Base-by-base conservation (phyloP, 2,797 vertebrate species). In the Fistularia commersonii region DNA sequence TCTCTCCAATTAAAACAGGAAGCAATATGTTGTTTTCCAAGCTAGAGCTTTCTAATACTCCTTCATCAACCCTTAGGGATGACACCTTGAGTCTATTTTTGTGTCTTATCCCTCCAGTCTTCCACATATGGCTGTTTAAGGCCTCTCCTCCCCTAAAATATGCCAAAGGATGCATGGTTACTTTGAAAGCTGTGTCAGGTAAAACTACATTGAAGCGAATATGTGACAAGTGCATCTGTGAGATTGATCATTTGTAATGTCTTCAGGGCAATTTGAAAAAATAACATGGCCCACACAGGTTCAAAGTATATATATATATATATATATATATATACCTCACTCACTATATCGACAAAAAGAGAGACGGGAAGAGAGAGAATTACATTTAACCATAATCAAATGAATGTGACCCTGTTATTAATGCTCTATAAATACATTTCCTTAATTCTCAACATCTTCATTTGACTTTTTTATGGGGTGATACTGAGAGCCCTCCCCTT, bases 21-120 rank as follows among this genome's bases (percentile, higher is more conserved):
- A 79, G 76, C 88, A 90, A 89, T 88, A 89, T 89, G 87, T 87
- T 88, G 87, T 89, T 89, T 90, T 88, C 64, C 80, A 50, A 58
- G 68, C 51, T 41, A 61, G 70, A 74, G 60, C 62, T 80, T 72
- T 56, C 49, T 51, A 51, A 62, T 61, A 54, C 61, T 78, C 77
- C 79, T 82, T 66, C 74, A 65, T 73, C 69, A 76, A 70, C 79
- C 80, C 74, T 65, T 45, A 1, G 78, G 80, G 83, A 87, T 35
- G 66, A 76, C 72, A 80, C 80, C 81, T 86, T 72, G 69, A 74
- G 68, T 82, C 69, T 68, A 59, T 56, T 80, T 62, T 66, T 45
- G 60, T 44, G 3, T 72, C 66, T 69, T 55, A 43, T 64, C 69
- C 77, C 80, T 82, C 53, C 48, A 45, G 79, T 77, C 70, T 65